Evolutionary conservation across 2,888 invertebrate genomes (phyloP).

Genomic region (Perdita meconis): DNA sequence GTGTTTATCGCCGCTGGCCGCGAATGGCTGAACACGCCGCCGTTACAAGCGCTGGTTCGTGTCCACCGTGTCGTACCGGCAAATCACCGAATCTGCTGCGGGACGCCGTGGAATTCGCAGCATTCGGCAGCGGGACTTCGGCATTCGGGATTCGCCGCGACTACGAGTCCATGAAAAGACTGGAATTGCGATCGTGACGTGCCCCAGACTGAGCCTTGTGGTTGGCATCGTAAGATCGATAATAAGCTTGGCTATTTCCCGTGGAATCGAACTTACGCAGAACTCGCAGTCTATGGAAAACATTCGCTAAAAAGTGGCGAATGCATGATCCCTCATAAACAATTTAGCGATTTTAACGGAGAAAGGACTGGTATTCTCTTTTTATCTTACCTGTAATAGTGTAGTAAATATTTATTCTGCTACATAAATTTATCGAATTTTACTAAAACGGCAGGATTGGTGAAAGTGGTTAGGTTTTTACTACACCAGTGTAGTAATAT

Average conservation of each 20-base stretch:
- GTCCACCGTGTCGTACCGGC: slow-evolving; percentile 71
- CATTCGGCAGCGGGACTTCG: slow-evolving; percentile 57
- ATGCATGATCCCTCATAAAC: background rate
- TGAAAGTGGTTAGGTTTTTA: no score
- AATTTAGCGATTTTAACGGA: no score
- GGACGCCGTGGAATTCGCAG: slow-evolving; percentile 68
- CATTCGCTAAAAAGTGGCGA: background rate
- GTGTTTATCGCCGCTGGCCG: slow-evolving; percentile 71
- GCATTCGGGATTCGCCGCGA: slow-evolving; percentile 63
- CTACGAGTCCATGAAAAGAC: slow-evolving; percentile 56
- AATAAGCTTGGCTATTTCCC: slow-evolving; percentile 31
- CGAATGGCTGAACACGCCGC: slow-evolving; percentile 57
- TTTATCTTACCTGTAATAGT: no score
- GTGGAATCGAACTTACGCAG: slow-evolving; percentile 2
- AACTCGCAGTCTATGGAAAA: background rate
- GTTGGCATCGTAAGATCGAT: slow-evolving; percentile 38
- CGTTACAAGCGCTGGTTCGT: slow-evolving; percentile 71
- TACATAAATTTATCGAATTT: background rate
- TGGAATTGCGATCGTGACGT: slow-evolving; percentile 58
- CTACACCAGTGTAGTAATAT: no score
- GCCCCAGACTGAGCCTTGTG: slow-evolving; percentile 16
- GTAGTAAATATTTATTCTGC: no score
- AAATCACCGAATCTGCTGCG: slow-evolving; percentile 72
- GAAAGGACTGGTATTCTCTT: no score
- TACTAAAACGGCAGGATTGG: no score